These are phyloP conservation scores for Diachrysia chrysitis DNA, from an alignment of 2,888 invertebrate species.

Conservation along the genomic window DNA sequence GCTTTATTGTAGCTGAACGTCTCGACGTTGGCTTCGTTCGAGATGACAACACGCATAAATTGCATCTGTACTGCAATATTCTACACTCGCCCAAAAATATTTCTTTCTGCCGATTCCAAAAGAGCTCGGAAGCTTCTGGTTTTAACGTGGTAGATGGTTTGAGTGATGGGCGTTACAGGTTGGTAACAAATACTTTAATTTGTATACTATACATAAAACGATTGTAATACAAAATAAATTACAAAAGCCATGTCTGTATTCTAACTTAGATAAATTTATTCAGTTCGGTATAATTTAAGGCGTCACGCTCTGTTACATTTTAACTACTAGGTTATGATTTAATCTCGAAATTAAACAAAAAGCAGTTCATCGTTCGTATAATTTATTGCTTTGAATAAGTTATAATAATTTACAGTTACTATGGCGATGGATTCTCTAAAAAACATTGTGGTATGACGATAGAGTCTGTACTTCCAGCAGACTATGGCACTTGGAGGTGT, in stretches of 20 bases:
- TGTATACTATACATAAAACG: neutral
- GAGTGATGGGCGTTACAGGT: conserved; percentile 83
- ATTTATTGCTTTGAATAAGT: neutral
- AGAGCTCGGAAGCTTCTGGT: conserved; percentile 72
- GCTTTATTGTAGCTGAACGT: conserved; percentile 77
- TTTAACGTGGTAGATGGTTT: conserved; percentile 83
- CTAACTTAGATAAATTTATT: neutral
- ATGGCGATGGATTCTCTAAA: conserved; percentile 80
- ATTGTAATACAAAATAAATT: neutral
- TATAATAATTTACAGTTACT: conserved; percentile 75
- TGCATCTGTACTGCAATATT: conserved; percentile 85
- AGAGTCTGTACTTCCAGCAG: conserved; percentile 71
- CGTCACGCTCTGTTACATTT: neutral
- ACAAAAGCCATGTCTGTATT: neutral
- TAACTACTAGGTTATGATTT: neutral
- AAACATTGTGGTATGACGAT: conserved; percentile 86
- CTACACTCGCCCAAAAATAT: conserved; percentile 77
- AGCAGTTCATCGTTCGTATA: neutral
- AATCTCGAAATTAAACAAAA: neutral
- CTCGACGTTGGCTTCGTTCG: conserved; percentile 80
- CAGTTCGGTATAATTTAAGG: neutral
- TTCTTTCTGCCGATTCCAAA: conserved; percentile 86
- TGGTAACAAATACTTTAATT: conserved; percentile 17
- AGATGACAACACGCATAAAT: conserved; percentile 65
- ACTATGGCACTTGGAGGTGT: conserved; percentile 85